phyloP scores from a whole-genome alignment of 2,113 vertebrate genomes.

The Archilochus colubris region DNA sequence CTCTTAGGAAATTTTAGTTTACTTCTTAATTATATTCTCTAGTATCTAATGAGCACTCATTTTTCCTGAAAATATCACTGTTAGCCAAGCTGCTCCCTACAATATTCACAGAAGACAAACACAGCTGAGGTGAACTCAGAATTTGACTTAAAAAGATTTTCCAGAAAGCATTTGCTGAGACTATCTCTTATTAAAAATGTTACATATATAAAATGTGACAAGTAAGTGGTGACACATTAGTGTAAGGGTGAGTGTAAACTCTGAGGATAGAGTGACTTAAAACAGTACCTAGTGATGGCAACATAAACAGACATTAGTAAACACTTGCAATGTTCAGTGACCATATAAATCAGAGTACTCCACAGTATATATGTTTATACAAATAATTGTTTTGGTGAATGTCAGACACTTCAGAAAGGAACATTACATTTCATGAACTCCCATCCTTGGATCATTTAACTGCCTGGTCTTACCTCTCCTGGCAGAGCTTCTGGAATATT shows the following conservation, averaged over 20 bases:
- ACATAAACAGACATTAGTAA: neutral
- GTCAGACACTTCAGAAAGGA: neutral
- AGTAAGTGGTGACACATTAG: neutral
- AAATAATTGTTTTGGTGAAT: neutral
- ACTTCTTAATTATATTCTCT: neutral
- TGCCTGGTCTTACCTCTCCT: neutral
- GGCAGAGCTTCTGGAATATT: neutral
- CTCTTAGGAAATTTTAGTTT: neutral
- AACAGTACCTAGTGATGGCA: neutral
- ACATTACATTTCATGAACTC: neutral
- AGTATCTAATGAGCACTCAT: neutral
- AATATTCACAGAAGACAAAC: neutral
- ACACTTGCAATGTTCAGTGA: neutral
- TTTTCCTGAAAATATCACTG: neutral
- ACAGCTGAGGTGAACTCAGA: neutral
- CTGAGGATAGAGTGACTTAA: neutral
- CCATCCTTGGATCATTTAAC: neutral
- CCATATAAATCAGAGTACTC: neutral
- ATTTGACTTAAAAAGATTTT: neutral
- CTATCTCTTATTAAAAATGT: neutral
- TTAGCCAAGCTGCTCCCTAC: neutral
- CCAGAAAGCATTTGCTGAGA: neutral
- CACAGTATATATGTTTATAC: neutral
- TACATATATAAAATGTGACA: neutral
- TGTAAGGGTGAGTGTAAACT: neutral